Base-by-base conservation (phyloP, 2,113 vertebrate genomes). In the Gobio gobio region DNA sequence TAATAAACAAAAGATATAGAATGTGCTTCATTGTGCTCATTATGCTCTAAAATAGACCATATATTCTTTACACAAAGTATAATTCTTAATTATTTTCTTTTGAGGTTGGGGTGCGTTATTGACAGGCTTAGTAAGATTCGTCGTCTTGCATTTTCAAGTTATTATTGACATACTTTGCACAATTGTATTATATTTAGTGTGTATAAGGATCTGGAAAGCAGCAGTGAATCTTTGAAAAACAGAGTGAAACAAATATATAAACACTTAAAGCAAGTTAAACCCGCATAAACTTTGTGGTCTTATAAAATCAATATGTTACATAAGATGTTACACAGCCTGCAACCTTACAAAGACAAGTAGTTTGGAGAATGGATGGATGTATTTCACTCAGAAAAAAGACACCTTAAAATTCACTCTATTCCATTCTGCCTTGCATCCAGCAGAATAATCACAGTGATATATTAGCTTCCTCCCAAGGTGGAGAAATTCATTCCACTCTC, bases 401-500 rank as follows among this genome's bases (percentile, higher is more conserved):
- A 59, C 5, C 22, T 2, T 59, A 8, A 59, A 58, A n/a, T 10
- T 40, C 29, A n/a, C 24, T 54, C 8, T 33, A 77, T 77, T 56
- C 10, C 18, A 14, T 24, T 59, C 13, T 59, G 20, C 12, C 66
- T 70, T n/a, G 68, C 1, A 43, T 43, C 20, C 68, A 70, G 20
- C 20, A 43, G 20, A 59, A 78, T 59, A n/a, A 78, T 78, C 29
- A 24, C 33, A 43, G 12, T 59, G 76, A 78, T 43, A 59, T 76
- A 29, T 36, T 6, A 40, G 18, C 51, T 54, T 76, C 16, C 18
- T 76, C 22, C 47, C 47, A 76, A 9, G 47, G 73, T 20, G 24
- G 74, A 51, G 14, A 10, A 72, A 43, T 72, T 76, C 49, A 29
- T 76, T 76, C 16, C 47, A 76, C 74, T 20, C 24, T 76, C 74